Conservation (phyloP, 2,113 vertebrate species). For the Pan troglodytes region NHGRI_mPanTro3-v2.1_pri NC_072411.2:111847001-111847500, state of each 20-base stretch:
- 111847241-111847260: neutral
- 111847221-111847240: neutral
- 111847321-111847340: constrained; percentile 17
- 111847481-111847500: neutral
- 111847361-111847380: neutral
- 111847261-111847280: neutral
- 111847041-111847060: neutral
- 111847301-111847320: neutral
- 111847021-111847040: neutral
- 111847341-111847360: constrained; percentile 17
- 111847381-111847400: neutral
- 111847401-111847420: neutral
- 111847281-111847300: neutral
- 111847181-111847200: neutral
- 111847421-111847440: constrained; percentile 23
- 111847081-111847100: neutral
- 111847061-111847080: neutral
- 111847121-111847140: neutral
- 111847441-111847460: neutral
- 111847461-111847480: neutral
- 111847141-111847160: neutral
- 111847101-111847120: neutral
- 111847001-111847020: neutral
- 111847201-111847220: constrained; percentile 11
- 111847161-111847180: neutral